Base-by-base conservation (phyloP, 2,888 invertebrate genomes). In the Amphipyra berbera region DNA sequence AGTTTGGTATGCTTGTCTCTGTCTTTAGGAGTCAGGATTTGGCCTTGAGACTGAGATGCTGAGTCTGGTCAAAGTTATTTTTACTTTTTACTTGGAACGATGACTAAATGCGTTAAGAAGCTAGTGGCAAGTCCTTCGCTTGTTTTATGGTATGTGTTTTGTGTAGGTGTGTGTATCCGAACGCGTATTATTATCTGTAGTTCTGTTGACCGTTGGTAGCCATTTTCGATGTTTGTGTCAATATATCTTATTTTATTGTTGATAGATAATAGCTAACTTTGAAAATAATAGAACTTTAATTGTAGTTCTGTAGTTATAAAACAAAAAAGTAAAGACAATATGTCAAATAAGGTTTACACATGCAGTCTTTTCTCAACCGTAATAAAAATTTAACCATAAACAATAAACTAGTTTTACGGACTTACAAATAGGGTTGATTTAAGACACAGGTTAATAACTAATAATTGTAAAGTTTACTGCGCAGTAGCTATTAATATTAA, bases 81-180 rank as follows among this genome's bases (percentile, higher is more conserved):
- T 94, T 94, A 94, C 93, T 91, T 93, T 94, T 95, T 94, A 90
- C 90, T 88, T 66, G 84, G 93, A 93, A 90, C 88, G 93, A 92
- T 94, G 94, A 94, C 94, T 94, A 93, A 94, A 94, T 90, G 87
- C 86, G 90, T 89, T 89, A 88, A 87, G 86, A 82, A 87, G 89
- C 84, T 86, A 84, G 89, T 80, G 73, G 80, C 76, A 69, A 79
- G 78, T 73, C 79, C 78, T 68, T 46, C 61, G 79, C 70, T 76
- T 78, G 79, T 76, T 81, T 77, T 81, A 74, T 79, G 75, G 78
- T 81, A 76, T 80, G 76, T 76, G 69, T 78, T 69, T 65, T 72
- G 57, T 78, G 71, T 78, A 78, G 71, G 78, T 73, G 80, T 76
- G 76, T 75, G 78, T 78, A 70, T 69, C 56, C 62, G 65, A 76